phyloP scores from a whole-genome alignment of 2,797 vertebrate genomes.

The Mareca penelope region DNA sequence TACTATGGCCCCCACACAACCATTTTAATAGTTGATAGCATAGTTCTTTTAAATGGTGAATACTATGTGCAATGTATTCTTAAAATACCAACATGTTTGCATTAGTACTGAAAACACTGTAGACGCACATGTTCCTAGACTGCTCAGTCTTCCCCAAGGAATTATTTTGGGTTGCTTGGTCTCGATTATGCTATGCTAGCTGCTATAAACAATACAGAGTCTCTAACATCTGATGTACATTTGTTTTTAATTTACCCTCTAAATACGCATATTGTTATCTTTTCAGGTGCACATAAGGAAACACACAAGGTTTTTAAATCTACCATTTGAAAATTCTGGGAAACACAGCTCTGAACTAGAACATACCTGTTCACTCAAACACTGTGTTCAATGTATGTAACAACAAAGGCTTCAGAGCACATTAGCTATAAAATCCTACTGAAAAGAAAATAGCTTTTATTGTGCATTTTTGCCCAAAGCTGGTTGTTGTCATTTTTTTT shows the following conservation, averaged over 20 bases:
- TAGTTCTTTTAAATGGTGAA: background rate
- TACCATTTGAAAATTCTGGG: background rate
- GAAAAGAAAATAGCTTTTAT: background rate
- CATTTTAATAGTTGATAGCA: background rate
- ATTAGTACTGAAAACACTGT: background rate
- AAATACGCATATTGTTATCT: background rate
- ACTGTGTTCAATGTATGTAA: background rate
- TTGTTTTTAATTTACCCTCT: background rate
- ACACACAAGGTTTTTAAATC: background rate
- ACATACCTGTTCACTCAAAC: background rate
- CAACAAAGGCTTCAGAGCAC: background rate
- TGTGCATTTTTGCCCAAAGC: constrained; percentile 4
- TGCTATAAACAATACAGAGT: background rate
- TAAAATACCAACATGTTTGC: background rate
- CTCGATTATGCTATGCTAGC: background rate
- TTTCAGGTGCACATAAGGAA: background rate
- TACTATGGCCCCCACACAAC: background rate
- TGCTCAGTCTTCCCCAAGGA: background rate
- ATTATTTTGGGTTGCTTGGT: background rate
- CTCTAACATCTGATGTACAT: background rate
- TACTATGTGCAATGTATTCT: background rate
- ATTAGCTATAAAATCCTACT: background rate
- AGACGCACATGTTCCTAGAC: background rate
- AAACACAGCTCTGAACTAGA: background rate
- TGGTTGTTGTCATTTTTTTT: background rate